Base-by-base conservation (phyloP, 30 jellyfish, hydroid and myxozoan species). In the Cassiopea andromeda region DNA sequence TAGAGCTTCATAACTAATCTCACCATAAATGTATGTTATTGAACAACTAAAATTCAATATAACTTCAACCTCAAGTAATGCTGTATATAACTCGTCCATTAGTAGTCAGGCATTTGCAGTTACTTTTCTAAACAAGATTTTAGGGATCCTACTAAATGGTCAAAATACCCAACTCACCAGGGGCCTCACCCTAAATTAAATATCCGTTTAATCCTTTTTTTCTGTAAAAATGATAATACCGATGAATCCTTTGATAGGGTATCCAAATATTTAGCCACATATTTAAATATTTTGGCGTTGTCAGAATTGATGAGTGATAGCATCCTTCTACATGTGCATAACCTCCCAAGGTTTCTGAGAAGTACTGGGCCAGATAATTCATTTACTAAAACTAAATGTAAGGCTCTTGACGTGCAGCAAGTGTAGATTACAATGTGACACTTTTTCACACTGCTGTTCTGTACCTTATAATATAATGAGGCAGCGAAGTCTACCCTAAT, bases 161-260 rank as follows among this genome's bases (percentile, higher is more conserved):
- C 92, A 66, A 48, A 68, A 71, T 64, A 61, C 44, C 92, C 82
- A 67, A 86, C 92, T 74, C 85, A 83, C 92, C 92, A 83, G 17
- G 92, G 92, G 9, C 86, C 44, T 48, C 68, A 13, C 19, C 44
- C 81, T 18, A 70, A 70, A 84, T 61, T 82, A 38, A 82, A 82
- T 82, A 1, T 44, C 91, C 91, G 47, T 27, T 27, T 27, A 27
- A 27, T 27, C 38, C 38, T 27, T 27, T 27, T 27, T 27, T 27
- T 27, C 38, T 27, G 38, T 27, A 27, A 27, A 27, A 27, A 17
- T 83, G 46, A 17, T 18, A 83, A 19, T 82, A 16, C 75, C 17
- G 18, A 84, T 60, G 69, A 27, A 66, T 48, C 80, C 75, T 27
- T 68, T 75, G 46, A 17, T 9, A 75, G 84, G 10, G 2, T 75